Base-by-base conservation (phyloP, 1,140 invertebrate genomes). In the Hypothenemus hampei region DNA sequence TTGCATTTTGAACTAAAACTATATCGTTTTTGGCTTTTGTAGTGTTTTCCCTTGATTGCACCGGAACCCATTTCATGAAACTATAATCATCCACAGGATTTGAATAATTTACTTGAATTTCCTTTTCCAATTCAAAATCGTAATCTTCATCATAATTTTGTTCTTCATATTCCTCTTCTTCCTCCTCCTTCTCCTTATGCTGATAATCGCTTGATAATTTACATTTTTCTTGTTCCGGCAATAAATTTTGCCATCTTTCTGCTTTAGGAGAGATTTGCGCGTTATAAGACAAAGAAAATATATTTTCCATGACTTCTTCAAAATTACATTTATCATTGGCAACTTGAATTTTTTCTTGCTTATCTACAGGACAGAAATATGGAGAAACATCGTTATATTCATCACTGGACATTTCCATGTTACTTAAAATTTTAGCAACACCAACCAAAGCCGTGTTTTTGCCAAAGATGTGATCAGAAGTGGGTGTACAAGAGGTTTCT, bases 201-300 rank as follows among this genome's bases (percentile, higher is more conserved):
- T 49, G 41, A 47, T 54, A 44, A 8, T 44, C 37, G 4, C 49
- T 31, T n/a, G 41, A 20, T 16, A 48, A 26, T 24, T 60, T 54
- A 11, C 10, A n/a, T 44, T 44, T 55, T 36, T 59, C 53, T 13
- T 41, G 20, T 18, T 22, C 35, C 19, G 24, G 41, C 16, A 46
- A 15, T 16, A 37, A 48, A 23, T 57, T 16, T 41, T 60, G 24
- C 33, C 53, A 39, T 35, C 4, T 35, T 44, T 5, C 0, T 11
- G n/a, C 56, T 11, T 11, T 22, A 6, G 18, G 4, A 11, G 15
- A 22, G 46, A 51, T 37, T 22, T 52, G 41, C 4, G 33, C 37
- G 15, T 65, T 48, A 44, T 65, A 69, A 6, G 61, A 63, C 23
- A 55, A 3, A 41, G 37, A 37, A 53, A 70, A 70, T 11, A 70